Evolutionary conservation across 2,888 invertebrate species (phyloP).

Genomic region (Pinctada fucata): DNA sequence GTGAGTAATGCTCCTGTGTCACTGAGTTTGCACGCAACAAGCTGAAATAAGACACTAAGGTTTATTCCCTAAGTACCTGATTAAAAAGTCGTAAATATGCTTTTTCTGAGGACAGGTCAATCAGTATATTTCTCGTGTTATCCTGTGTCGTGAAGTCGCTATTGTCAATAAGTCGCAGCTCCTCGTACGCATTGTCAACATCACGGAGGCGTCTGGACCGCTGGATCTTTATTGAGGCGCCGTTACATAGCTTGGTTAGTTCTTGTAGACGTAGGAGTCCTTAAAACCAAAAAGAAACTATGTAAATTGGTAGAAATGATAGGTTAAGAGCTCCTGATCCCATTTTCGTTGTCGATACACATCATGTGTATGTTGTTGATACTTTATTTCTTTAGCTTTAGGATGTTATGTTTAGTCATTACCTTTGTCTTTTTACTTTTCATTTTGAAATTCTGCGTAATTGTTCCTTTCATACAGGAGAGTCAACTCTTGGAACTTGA

Average conservation of each 20-base stretch:
- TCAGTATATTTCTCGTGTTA: conserved; percentile 54
- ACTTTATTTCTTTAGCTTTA: no score
- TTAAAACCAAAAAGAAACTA: neutral
- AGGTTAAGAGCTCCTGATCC: neutral
- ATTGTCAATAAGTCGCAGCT: conserved; percentile 60
- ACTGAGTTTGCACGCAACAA: no score
- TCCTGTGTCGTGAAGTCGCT: conserved; percentile 28
- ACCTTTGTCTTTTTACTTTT: no score
- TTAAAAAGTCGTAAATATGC: conserved; percentile 56
- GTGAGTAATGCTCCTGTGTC: no score
- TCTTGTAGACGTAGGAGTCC: conserved; percentile 34
- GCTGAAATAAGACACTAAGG: no score
- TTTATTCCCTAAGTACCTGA: conserved; percentile 51
- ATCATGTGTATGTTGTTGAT: no score
- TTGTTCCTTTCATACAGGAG: no score
- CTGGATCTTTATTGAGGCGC: neutral
- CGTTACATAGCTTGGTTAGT: neutral
- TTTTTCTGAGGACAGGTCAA: conserved; percentile 63
- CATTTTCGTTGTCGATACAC: no score
- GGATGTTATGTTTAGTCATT: no score
- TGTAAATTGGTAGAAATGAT: neutral
- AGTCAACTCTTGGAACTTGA: no score
- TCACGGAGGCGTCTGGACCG: conserved; percentile 48
- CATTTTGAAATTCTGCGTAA: no score
- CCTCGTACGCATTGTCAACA: conserved; percentile 61